These are phyloP conservation scores for Scomber scombrus DNA, from an alignment of 2,113 vertebrate species.

Conservation along the genomic window DNA sequence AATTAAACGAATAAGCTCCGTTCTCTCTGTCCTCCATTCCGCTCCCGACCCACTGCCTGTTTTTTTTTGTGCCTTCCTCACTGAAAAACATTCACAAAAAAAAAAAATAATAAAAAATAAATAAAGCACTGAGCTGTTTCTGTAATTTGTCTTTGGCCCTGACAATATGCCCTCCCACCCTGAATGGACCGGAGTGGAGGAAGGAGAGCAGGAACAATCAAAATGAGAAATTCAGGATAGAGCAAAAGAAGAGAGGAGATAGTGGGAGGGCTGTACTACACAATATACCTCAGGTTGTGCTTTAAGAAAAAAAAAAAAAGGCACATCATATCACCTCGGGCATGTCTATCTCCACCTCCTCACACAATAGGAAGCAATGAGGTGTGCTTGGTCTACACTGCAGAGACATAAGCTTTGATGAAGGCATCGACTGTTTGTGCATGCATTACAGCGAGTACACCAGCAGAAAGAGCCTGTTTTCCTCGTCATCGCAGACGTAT, in stretches of 20 bases:
- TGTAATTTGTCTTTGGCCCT: constrained; percentile 52
- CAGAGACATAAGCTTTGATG: constrained; percentile 33
- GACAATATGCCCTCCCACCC: constrained; percentile 12
- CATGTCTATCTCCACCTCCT: constrained; percentile 2
- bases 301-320: constrained; percentile 2
- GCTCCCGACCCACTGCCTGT: neutral
- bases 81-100: constrained; percentile 6
- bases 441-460: constrained; percentile 14
- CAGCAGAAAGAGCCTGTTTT: constrained; percentile 25
- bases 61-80: neutral
- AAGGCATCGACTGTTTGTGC: constrained; percentile 41
- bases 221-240: constrained; percentile 25
- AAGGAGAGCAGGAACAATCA: constrained; percentile 6
- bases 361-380: constrained; percentile 33
- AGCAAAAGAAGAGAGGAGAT: constrained; percentile 25
- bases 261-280: neutral
- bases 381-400: constrained; percentile 9
- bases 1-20: constrained; percentile 28
- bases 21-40: constrained; percentile 10
- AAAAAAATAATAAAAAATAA: too few relatives aligned
- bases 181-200: neutral
- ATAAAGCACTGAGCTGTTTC: constrained; percentile 27
- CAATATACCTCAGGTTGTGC: constrained; percentile 5
- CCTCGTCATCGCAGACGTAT: constrained; percentile 14
- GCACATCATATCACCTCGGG: constrained; percentile 26